These are phyloP conservation scores for Pandemis heparana DNA, from an alignment of 2,888 invertebrate genomes.

Conservation along the genomic window DNA sequence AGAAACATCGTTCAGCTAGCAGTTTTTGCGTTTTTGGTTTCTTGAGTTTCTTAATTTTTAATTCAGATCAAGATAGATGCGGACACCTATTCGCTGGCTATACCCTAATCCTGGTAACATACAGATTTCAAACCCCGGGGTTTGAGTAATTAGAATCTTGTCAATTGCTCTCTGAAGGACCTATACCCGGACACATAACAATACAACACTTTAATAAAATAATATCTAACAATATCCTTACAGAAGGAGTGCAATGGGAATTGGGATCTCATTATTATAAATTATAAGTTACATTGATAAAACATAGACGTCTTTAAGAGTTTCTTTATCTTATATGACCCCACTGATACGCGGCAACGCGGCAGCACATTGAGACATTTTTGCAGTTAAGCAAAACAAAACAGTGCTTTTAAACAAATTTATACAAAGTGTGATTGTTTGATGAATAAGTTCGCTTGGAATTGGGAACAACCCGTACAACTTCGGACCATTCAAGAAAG, in stretches of 20 bases:
- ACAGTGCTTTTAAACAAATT: background rate
- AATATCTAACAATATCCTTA: background rate
- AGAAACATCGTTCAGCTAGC: too few relatives aligned
- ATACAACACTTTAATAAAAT: background rate
- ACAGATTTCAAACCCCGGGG: too few relatives aligned
- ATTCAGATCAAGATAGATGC: too few relatives aligned
- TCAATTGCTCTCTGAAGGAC: too few relatives aligned
- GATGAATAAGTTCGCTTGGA: background rate
- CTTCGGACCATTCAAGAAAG: too few relatives aligned
- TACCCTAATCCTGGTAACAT: too few relatives aligned
- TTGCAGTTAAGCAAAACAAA: conserved; percentile 4
- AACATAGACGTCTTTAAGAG: background rate
- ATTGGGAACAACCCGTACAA: background rate
- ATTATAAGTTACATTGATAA: background rate
- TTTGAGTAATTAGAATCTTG: too few relatives aligned
- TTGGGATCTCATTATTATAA: background rate
- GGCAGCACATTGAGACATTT: background rate
- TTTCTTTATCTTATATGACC: conserved; percentile 1
- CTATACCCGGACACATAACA: background rate
- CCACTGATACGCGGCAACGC: background rate
- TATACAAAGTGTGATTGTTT: background rate
- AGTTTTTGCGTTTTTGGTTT: too few relatives aligned
- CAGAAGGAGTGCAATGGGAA: background rate
- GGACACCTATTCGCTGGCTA: too few relatives aligned
- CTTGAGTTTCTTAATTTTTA: too few relatives aligned